phyloP scores from a whole-genome alignment of 1,140 invertebrate genomes.

The Leptopilina boulardi region DNA sequence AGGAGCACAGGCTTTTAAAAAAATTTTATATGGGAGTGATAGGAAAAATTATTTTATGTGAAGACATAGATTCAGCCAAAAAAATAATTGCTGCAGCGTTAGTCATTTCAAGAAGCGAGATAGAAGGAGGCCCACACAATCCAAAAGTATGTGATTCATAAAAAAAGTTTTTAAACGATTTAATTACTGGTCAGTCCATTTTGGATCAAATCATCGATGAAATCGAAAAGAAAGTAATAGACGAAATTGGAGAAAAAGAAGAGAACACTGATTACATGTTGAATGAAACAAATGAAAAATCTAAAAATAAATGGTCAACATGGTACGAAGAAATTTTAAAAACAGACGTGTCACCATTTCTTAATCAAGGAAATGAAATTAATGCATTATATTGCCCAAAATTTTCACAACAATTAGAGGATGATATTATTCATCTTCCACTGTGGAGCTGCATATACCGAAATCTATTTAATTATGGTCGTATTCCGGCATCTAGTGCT shows the following conservation, averaged over 20 bases:
- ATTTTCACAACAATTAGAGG: too few species aligned
- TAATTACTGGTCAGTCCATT: too few species aligned
- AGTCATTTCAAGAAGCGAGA: conserved; percentile 35
- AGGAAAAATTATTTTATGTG: conserved; percentile 36
- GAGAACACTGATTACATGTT: too few species aligned
- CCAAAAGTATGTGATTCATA: background rate
- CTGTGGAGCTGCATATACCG: conserved; percentile 36
- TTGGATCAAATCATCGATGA: too few species aligned
- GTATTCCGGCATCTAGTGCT: conserved; percentile 40
- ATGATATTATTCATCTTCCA: too few species aligned
- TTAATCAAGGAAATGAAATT: background rate
- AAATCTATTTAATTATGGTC: conserved; percentile 39
- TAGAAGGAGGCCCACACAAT: background rate
- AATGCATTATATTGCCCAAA: conserved; percentile 4
- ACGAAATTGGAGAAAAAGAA: too few species aligned
- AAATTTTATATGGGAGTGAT: conserved; percentile 45
- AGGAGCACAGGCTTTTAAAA: conserved; percentile 3
- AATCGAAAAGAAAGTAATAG: too few species aligned
- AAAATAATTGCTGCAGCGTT: conserved; percentile 31
- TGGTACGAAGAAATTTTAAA: too few species aligned
- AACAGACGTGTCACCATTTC: background rate
- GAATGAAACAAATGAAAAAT: too few species aligned
- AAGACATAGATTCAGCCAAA: conserved; percentile 13
- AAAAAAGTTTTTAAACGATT: background rate
- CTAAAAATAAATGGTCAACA: background rate